Evolutionary conservation across 1,140 invertebrate species (phyloP), one percentile per base, ranked within the genome.

Genomic region (Drosophila ohnishii): DNA sequence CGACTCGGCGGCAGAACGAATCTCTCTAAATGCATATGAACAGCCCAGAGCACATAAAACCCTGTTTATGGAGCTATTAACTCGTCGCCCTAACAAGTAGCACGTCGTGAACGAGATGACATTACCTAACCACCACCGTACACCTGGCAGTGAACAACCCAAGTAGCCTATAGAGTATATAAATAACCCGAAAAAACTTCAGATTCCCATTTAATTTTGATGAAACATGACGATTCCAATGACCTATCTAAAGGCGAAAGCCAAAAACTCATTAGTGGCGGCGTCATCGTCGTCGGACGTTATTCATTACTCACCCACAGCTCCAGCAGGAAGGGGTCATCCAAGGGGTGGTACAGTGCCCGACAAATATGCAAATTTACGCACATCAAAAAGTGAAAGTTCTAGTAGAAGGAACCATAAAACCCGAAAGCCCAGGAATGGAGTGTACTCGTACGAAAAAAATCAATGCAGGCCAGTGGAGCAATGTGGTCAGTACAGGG

Each of bases 331-430:
- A 11, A 13, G 8, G 32, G 48, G 8, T 8, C 19, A 22, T 1
- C 57, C n/a, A 28, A 16, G 47, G 47, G n/a, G 42, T 37, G 51
- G 44, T 72, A 65, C 30, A 53, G 13, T 16, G 61, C 45, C 61
- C 57, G 45, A 50, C 50, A 51, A 85, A 82, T 69, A 86, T 86
- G 82, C 78, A 82, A 86, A 86, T 82, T 65, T 71, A 87, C 70
- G 75, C 83, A 86, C 63, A 63, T 71, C 76, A 65, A 72, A 85
- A 72, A 86, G 77, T 77, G 64, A 85, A 75, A 86, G 81, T 64
- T 64, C 60, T 53, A 50, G 70, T 16, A 16, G 48, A 50, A 66
- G 50, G 28, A 44, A 37, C 69, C 62, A 77, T 82, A 75, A 81
- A 77, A 60, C 44, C 42, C 50, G 50, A 66, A 67, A 78, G 65